phyloP scores from a whole-genome alignment of 1,140 invertebrate species.

The Penaeus japonicus region DNA sequence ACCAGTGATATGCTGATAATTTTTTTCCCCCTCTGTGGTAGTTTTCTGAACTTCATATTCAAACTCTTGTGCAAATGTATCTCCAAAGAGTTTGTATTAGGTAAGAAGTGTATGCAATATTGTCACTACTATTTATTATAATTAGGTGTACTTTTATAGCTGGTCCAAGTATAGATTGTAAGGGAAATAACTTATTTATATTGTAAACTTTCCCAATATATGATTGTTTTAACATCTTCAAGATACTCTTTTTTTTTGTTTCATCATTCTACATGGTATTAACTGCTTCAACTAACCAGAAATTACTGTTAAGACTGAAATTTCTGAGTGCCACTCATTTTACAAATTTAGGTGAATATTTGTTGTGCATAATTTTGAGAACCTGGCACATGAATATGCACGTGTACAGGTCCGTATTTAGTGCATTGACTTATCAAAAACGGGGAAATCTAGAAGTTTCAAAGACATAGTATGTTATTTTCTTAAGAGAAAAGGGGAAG shows the following conservation, averaged over 20 bases:
- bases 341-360: too few species aligned
- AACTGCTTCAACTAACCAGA: background rate
- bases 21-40: slow-evolving; percentile 12
- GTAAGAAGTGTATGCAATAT: slow-evolving; percentile 53
- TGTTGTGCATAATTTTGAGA: too few species aligned
- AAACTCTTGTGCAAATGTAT: slow-evolving; percentile 42
- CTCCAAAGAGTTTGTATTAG: slow-evolving; percentile 37
- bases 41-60: slow-evolving; percentile 45
- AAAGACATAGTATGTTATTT: too few species aligned
- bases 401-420: too few species aligned
- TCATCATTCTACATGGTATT: background rate
- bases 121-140: slow-evolving; percentile 46
- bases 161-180: slow-evolving; percentile 49
- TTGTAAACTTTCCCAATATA: slow-evolving; percentile 32
- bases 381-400: too few species aligned
- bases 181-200: slow-evolving; percentile 51
- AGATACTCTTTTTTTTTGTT: background rate
- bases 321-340: background rate
- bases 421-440: too few species aligned
- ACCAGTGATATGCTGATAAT: slow-evolving; percentile 21
- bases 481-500: too few species aligned
- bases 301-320: background rate
- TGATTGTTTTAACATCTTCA: background rate
- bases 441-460: too few species aligned
- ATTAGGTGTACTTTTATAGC: slow-evolving; percentile 52